These are phyloP conservation scores for Leucoraja ocellata DNA, from an alignment of 2,797 vertebrate genomes.

Conservation along the genomic window DNA sequence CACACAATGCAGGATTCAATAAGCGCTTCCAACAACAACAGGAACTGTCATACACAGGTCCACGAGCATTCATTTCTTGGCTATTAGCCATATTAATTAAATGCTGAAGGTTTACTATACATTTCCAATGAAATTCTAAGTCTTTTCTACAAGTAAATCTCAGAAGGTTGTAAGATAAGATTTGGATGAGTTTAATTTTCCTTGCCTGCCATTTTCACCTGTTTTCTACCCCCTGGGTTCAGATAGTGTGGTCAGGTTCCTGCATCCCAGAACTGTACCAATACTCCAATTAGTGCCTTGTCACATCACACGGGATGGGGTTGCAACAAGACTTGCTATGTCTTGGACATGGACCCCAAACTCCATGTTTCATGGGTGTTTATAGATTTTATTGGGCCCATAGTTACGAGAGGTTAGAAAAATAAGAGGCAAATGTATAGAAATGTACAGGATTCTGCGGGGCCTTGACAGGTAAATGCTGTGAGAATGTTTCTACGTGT, in stretches of 20 bases:
- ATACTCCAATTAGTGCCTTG: neutral
- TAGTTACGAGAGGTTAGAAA: too few species aligned
- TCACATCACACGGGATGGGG: neutral
- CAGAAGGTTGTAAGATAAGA: neutral
- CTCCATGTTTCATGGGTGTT: neutral
- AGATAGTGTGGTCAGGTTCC: neutral
- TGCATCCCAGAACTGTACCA: neutral
- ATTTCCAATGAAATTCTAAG: neutral
- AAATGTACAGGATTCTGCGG: too few species aligned
- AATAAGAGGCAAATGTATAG: too few species aligned
- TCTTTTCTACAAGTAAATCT: neutral
- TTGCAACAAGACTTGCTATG: neutral
- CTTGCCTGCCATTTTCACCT: neutral
- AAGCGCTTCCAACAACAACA: neutral
- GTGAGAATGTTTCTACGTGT: too few species aligned
- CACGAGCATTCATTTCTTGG: neutral
- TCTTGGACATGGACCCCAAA: neutral
- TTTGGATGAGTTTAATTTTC: neutral
- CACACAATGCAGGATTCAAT: neutral
- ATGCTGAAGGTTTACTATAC: neutral
- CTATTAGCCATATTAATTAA: neutral
- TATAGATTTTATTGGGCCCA: too few species aligned
- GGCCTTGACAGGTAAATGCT: too few species aligned
- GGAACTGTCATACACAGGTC: conserved; percentile 25
- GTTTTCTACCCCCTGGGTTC: neutral